Evolutionary conservation across 2,797 vertebrate genomes (phyloP).

Genomic region (Enteromius mattozi): DNA sequence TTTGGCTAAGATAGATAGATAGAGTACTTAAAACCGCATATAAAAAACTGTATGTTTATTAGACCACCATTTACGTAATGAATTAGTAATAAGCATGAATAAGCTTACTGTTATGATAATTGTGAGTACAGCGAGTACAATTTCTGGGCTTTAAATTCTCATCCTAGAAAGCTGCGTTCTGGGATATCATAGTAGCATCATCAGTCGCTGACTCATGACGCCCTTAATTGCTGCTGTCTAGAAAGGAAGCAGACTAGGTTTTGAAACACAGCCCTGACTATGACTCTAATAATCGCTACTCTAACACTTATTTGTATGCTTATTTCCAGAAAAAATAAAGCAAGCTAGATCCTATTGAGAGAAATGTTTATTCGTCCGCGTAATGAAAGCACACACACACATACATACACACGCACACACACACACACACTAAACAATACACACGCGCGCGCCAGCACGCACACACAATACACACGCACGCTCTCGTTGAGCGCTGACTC

Average conservation of each 20-base stretch:
- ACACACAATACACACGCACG: constrained; percentile 32
- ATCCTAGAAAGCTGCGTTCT: not conserved
- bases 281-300: constrained; percentile 3
- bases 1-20: not conserved
- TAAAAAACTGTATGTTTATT: not conserved
- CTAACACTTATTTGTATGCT: not conserved
- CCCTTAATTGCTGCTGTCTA: constrained; percentile 11
- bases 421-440: constrained; percentile 21
- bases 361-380: not conserved
- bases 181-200: not conserved
- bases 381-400: constrained; percentile 25
- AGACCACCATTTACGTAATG: not conserved
- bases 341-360: not conserved
- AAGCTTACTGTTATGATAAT: not conserved
- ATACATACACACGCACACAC: not conserved
- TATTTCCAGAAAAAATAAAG: not conserved
- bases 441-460: not conserved
- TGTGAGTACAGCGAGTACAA: not conserved
- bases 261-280: not conserved
- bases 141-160: not conserved
- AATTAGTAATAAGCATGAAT: constrained; percentile 5
- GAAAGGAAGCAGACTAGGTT: constrained; percentile 15
- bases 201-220: constrained; percentile 17
- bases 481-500: constrained; percentile 26
- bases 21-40: not conserved